phyloP scores from a whole-genome alignment of 2,797 vertebrate species.

The Paguma larvata region DNA sequence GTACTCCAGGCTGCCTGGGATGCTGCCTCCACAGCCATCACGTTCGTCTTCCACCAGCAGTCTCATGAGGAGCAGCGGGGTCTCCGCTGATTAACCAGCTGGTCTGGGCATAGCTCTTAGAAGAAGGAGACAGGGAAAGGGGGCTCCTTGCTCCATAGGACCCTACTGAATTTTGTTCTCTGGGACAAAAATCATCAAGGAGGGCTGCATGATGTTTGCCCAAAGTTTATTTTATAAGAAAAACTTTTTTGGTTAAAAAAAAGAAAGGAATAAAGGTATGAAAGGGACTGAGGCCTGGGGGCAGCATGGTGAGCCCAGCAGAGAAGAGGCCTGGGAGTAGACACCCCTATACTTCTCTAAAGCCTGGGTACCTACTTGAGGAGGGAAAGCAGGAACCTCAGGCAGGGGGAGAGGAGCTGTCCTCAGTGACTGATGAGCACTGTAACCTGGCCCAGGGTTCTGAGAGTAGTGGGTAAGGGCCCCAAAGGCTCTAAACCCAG shows the following conservation, averaged over 20 bases:
- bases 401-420: constrained; percentile 11
- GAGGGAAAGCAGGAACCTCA: constrained; percentile 44
- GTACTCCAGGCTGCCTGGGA: constrained; percentile 97
- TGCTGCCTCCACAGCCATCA: constrained; percentile 89
- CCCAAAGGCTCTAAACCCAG: constrained; percentile 67
- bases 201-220: constrained; percentile 84
- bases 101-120: constrained; percentile 47
- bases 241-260: constrained; percentile 83
- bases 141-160: neutral
- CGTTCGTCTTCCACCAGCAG: constrained; percentile 96
- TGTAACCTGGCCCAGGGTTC: constrained; percentile 55
- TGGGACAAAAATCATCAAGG: constrained; percentile 79
- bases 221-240: constrained; percentile 87
- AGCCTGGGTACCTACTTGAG: constrained; percentile 62
- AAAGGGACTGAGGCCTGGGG: constrained; percentile 81
- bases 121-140: constrained; percentile 63
- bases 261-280: constrained; percentile 85
- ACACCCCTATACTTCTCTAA: constrained; percentile 72
- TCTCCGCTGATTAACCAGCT: constrained; percentile 86
- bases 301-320: constrained; percentile 74
- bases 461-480: constrained; percentile 52
- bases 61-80: constrained; percentile 96
- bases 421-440: constrained; percentile 60
- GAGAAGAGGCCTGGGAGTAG: constrained; percentile 68
- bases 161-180: constrained; percentile 74